Conservation (phyloP, 2,113 vertebrate species). For the Calidris pygmaea region DNA sequence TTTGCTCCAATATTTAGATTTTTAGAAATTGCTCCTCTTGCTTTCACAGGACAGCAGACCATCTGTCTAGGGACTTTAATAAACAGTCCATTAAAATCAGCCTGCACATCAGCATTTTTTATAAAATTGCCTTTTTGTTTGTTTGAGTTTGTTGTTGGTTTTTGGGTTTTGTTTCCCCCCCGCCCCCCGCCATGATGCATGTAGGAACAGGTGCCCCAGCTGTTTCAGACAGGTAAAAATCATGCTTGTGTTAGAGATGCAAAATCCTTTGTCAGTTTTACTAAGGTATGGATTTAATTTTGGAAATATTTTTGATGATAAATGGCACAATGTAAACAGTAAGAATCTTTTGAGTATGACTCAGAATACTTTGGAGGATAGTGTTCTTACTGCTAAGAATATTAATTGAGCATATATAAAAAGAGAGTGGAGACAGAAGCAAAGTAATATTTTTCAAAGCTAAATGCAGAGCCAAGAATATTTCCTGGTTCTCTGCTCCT, state of each 20-base stretch:
- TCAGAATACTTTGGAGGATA: not conserved
- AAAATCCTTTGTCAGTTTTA: not conserved
- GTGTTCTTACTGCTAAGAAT: not conserved
- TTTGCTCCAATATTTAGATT: not conserved
- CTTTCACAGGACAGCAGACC: not conserved
- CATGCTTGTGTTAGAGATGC: not conserved
- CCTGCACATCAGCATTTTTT: not conserved
- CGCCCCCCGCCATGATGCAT: not conserved
- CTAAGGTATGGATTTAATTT: not conserved
- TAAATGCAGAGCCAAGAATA: not conserved
- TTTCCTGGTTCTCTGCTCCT: not conserved
- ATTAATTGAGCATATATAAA: not conserved
- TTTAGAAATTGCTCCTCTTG: not conserved
- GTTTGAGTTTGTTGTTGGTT: not conserved
- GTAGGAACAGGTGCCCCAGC: not conserved
- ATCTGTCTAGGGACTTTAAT: not conserved
- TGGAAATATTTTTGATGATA: not conserved
- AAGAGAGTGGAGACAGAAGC: not conserved
- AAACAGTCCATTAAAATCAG: not conserved
- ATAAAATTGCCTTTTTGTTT: not conserved
- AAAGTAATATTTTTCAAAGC: not conserved
- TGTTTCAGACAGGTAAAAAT: not conserved
- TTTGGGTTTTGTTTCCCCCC: not conserved
- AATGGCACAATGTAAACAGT: not conserved
- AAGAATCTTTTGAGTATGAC: not conserved